Base-by-base conservation (phyloP, 2,797 vertebrate genomes). In the Muscicapa comitata region DNA sequence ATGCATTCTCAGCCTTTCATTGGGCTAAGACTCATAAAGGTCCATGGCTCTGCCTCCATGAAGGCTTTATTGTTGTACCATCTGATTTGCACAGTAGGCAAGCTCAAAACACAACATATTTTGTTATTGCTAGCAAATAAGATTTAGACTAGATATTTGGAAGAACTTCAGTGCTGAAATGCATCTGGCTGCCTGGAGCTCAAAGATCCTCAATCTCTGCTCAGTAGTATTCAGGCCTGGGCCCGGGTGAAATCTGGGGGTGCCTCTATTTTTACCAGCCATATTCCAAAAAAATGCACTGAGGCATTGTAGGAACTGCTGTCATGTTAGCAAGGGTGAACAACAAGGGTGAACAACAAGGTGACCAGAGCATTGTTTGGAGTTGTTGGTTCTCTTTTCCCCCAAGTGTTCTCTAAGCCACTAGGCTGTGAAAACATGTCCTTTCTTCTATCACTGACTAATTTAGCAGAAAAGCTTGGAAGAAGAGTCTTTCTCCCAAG, bases 341-440 rank as follows among this genome's bases (percentile, higher is more conserved):
- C 20, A 45, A 48, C 23, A 66, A 31, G 15, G 11, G 55, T 79
- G 72, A 91, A 42, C 7, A 40, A 19, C 31, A 63, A 28, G 35
- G 24, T 54, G 20, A 10, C 43, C 47, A 65, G 53, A 53, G 19
- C 23, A 28, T 4, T 50, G 29, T 14, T 1, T 43, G 28, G 37
- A 77, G 48, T 61, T 61, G n/a, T 53, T 8, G 4, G 15, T 66
- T 77, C 28, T 66, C 45, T 90, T 80, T 77, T 81, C 26, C 9
- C 33, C 25, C 1, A 43, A 24, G 73, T 1, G 1, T 73, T 59
- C 73, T 65, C 35, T 76, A 55, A 42, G 31, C 23, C 2, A 13
- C 42, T 57, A 65, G 59, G 20, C 24, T 25, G 18, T 0, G 1
- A 80, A 48, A 47, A 20, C 28, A 17, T 6, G 1, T 72, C 62